These are phyloP conservation scores for Ceratina japonica DNA, from an alignment of 1,140 invertebrate genomes.

Conservation along the genomic window DNA sequence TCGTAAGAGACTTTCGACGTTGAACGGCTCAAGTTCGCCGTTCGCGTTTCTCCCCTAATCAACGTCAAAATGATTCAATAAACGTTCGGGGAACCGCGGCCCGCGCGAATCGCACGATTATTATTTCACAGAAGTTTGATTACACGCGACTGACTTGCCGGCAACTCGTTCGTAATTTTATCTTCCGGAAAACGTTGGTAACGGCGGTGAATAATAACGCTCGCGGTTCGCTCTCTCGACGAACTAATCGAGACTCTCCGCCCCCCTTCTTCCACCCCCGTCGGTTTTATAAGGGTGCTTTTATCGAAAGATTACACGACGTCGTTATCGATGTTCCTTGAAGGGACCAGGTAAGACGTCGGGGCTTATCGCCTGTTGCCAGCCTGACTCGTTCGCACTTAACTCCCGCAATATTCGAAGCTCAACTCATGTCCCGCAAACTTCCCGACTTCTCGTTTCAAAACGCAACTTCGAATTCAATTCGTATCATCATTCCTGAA, in stretches of 20 bases:
- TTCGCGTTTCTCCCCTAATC: constrained; percentile 12
- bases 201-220: not conserved
- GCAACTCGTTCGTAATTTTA: constrained; percentile 19
- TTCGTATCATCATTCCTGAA: not conserved
- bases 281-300: constrained; percentile 23
- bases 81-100: constrained; percentile 14
- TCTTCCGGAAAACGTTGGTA: constrained; percentile 3
- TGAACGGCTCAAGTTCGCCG: not conserved
- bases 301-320: constrained; percentile 8
- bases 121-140: constrained; percentile 28
- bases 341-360: constrained; percentile 29
- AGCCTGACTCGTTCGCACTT: constrained; percentile 60
- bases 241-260: not conserved
- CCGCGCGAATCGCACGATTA: not conserved
- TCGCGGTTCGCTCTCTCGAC: not conserved
- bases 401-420: constrained; percentile 47
- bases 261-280: not conserved
- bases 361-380: constrained; percentile 55
- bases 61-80: constrained; percentile 39
- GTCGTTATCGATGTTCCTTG: constrained; percentile 51
- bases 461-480: constrained; percentile 4
- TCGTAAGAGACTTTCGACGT: constrained; percentile 9
- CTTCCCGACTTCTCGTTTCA: constrained; percentile 16
- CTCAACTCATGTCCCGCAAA: constrained; percentile 16
- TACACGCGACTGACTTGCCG: constrained; percentile 25